Evolutionary conservation across 2,888 invertebrate genomes (phyloP).

Genomic region (Macrophya alboannulata): DNA sequence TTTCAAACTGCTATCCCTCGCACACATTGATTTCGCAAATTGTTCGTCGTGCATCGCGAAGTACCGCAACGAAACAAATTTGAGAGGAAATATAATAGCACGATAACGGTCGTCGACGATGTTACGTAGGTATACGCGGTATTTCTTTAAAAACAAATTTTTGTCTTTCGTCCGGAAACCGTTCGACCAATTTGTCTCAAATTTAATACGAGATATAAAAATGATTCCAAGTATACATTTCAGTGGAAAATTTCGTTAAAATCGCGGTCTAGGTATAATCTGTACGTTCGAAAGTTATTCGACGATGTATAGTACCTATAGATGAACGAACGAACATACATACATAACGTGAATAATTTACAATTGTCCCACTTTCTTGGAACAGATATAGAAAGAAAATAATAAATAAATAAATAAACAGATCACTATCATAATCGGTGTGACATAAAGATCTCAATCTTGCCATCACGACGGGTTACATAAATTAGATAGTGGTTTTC

Average conservation of each 20-base stretch:
- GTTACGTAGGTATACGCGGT: too few relatives aligned
- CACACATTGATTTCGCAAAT: neutral
- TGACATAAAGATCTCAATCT: constrained; percentile 7
- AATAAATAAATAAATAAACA: too few relatives aligned
- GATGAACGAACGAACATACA: neutral
- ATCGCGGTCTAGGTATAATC: neutral
- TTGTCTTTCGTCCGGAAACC: too few relatives aligned
- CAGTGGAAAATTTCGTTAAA: neutral
- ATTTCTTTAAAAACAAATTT: too few relatives aligned
- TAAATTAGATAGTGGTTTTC: neutral
- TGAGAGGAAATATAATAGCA: neutral
- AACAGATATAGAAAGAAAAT: neutral
- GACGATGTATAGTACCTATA: neutral
- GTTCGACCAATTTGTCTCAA: neutral
- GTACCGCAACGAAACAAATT: neutral
- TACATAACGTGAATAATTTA: neutral
- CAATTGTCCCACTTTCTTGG: constrained; percentile 1
- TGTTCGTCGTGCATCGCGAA: neutral
- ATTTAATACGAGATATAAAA: neutral
- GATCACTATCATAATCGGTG: constrained; percentile 14
- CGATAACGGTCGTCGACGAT: too few relatives aligned
- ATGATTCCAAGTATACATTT: neutral
- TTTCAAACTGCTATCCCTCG: neutral
- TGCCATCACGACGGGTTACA: neutral
- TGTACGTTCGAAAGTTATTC: neutral